Evolutionary conservation across 1,140 invertebrate species (phyloP), one percentile per base, ranked within the genome.

Genomic region (Euwallacea fornicatus): DNA sequence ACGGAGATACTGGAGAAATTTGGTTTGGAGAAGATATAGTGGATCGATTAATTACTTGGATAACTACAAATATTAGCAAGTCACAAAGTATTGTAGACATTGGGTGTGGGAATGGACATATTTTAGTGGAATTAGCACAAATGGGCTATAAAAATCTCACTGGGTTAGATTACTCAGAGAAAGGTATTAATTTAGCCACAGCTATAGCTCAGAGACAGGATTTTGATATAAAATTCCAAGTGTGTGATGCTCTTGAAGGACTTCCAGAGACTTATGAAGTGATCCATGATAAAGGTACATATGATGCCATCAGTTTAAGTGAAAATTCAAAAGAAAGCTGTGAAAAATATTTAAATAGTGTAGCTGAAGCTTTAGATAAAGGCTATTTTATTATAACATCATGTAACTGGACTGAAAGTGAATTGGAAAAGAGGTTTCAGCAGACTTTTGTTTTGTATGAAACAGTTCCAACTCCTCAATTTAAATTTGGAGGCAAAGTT

Each of bases 321-420:
- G 86, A 90, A 0, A 84, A 91, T 78, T 81, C 90, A 0, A 83
- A 85, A 58, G 78, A 83, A 42, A 88, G 89, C 72, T 83, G 92
- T 64, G 54, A 81, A 44, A 86, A 82, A 16, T 98, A 97, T 77
- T 85, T 91, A 0, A 74, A 86, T 11, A 91, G 89, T 77, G 83
- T 95, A 0, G 64, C 79, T 1, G 80, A 84, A 7, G 82, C 93
- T 65, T 78, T 94, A n/a, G 76, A 84, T 0, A 76, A 86, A 66
- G 86, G 86, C 42, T 79, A 90, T 44, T 91, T 97, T 71, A 83
- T 96, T 7, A 89, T 98, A 66, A 95, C 95, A 0, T 97, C 95
- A 0, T 98, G 96, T 82, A 98, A 98, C 81, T 98, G 95, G 93
- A 97, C 95, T 0, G 88, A 92, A 77, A 85, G 89, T 1, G 95